Conservation (phyloP, 2,888 invertebrate species). For the Amphipoea oculea region DNA sequence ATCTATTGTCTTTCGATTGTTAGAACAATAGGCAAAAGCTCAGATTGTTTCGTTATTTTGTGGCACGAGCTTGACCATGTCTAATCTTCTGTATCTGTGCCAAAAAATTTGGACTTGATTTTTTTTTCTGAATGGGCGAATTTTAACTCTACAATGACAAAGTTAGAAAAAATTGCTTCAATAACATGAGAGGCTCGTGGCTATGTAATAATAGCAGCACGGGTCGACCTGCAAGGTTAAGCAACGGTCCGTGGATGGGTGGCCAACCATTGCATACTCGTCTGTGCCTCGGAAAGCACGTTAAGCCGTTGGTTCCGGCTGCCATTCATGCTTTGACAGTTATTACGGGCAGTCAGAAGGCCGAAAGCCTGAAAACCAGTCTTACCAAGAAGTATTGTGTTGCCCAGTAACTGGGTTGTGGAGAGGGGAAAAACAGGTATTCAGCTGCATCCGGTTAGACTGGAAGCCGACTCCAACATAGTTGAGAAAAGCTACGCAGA, state of each 20-base stretch:
- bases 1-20: conserved; percentile 59
- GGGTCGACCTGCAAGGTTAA: background rate
- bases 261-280: background rate
- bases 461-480: too few relatives aligned
- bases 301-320: too few relatives aligned
- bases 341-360: too few relatives aligned
- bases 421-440: too few relatives aligned
- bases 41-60: conserved; percentile 53
- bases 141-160: background rate
- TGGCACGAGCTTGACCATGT: conserved; percentile 60
- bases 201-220: background rate
- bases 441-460: too few relatives aligned
- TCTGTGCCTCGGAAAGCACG: background rate
- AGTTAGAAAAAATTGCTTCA: background rate
- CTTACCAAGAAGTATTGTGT: too few relatives aligned
- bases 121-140: background rate
- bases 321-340: too few relatives aligned
- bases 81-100: conserved; percentile 64
- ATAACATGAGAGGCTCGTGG: background rate
- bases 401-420: too few relatives aligned
- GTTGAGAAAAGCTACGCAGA: background rate
- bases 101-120: background rate
- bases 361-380: too few relatives aligned
- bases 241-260: background rate
- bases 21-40: conserved; percentile 66